Evolutionary conservation across 2,113 vertebrate species (phyloP).

Genomic region (Cromileptes altivelis): DNA sequence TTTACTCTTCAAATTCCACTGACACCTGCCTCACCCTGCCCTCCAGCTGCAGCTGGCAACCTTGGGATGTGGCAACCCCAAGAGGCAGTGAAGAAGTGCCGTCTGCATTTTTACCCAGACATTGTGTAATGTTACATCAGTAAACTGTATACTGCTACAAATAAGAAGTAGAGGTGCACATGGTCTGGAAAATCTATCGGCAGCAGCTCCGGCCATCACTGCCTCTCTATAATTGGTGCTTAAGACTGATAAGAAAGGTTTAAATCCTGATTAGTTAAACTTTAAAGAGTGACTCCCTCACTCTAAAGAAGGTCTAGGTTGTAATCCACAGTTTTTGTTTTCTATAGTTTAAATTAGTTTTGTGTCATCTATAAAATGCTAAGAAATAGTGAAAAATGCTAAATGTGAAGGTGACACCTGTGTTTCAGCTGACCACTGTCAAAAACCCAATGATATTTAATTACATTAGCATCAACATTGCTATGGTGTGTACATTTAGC

Average conservation of each 20-base stretch:
- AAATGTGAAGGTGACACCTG: too few relatives aligned
- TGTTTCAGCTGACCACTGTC: too few relatives aligned
- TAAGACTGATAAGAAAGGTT: conserved; percentile 25
- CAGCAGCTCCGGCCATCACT: conserved; percentile 30
- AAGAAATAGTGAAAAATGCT: too few relatives aligned
- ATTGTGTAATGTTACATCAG: conserved; percentile 32
- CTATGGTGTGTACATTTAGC: too few relatives aligned
- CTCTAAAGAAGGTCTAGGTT: not conserved
- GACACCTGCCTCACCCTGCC: conserved; percentile 16
- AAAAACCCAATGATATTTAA: too few relatives aligned
- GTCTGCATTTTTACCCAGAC: not conserved
- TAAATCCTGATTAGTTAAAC: conserved; percentile 27
- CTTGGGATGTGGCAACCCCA: conserved; percentile 19
- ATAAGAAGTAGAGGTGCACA: conserved; percentile 3
- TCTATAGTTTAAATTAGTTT: not conserved
- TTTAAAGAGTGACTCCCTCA: conserved; percentile 23
- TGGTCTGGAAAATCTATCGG: conserved; percentile 7
- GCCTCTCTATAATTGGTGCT: conserved; percentile 40
- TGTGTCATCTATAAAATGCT: not conserved
- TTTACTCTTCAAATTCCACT: conserved; percentile 18
- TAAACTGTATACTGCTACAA: not conserved
- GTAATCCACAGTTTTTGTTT: not conserved
- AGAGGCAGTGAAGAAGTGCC: conserved; percentile 2
- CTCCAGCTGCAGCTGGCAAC: conserved; percentile 22
- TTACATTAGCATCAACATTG: too few relatives aligned